Conservation (phyloP, 2,113 vertebrate genomes). For the Chroicocephalus ridibundus region DNA sequence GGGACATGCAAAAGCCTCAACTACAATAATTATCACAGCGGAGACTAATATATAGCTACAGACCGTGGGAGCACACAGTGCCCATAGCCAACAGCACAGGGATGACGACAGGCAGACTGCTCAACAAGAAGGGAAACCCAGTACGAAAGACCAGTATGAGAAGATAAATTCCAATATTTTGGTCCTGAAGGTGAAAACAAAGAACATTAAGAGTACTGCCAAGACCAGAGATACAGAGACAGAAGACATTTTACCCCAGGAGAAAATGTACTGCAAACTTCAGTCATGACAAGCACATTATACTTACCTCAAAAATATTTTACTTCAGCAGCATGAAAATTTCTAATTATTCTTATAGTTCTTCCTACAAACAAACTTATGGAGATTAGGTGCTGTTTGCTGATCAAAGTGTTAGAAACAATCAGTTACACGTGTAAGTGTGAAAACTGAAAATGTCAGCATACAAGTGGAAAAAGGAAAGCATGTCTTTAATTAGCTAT, state of each 20-base stretch:
- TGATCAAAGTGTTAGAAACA: slow-evolving; percentile 45
- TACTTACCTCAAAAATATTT: background rate
- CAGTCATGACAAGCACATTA: background rate
- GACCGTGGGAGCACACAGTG: background rate
- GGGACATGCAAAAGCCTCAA: background rate
- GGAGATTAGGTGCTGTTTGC: background rate
- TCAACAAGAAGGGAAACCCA: background rate
- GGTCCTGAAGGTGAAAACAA: background rate
- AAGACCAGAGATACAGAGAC: background rate
- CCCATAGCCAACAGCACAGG: background rate
- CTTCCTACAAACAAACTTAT: slow-evolving; percentile 18
- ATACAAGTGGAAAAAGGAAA: slow-evolving; percentile 7
- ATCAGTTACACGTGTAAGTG: slow-evolving; percentile 1
- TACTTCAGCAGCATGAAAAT: background rate
- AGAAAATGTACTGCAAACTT: background rate
- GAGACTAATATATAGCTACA: background rate
- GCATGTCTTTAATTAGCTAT: slow-evolving; percentile 20
- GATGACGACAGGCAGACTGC: background rate
- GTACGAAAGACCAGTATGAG: background rate
- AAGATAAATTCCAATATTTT: background rate
- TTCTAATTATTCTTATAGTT: slow-evolving; percentile 11
- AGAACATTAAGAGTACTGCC: background rate
- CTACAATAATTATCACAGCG: background rate
- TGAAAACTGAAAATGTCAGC: slow-evolving; percentile 30
- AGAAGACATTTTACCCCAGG: background rate